Conservation (phyloP, 1,140 invertebrate genomes). For the Popillia japonica region DNA sequence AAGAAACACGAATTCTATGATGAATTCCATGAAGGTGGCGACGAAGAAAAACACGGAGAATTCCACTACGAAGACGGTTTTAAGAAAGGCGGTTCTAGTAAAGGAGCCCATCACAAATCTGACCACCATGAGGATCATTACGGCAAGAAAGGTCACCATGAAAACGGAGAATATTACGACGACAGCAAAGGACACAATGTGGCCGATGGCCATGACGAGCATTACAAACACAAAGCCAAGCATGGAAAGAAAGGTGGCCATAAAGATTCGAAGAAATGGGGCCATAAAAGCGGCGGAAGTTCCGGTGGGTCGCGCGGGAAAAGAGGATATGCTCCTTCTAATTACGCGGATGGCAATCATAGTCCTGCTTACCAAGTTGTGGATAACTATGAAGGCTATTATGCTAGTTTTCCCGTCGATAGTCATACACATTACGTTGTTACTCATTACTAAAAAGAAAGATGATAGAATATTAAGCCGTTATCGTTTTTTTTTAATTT, state of each 20-base stretch:
- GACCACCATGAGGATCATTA: constrained; percentile 64
- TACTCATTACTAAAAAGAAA: background rate
- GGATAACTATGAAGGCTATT: background rate
- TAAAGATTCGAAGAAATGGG: constrained; percentile 25
- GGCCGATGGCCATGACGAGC: constrained; percentile 19
- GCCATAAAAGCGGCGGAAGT: background rate
- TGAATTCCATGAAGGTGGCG: constrained; percentile 59
- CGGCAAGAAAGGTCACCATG: constrained; percentile 66
- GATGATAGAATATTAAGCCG: background rate
- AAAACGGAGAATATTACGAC: constrained; percentile 66
- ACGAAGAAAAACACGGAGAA: constrained; percentile 65
- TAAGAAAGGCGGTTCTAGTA: constrained; percentile 51
- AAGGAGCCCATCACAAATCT: constrained; percentile 63
- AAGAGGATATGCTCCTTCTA: background rate
- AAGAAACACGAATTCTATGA: constrained; percentile 37
- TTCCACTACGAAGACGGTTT: constrained; percentile 31
- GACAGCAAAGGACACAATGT: constrained; percentile 66
- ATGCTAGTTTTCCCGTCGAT: background rate
- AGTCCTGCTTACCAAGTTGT: background rate
- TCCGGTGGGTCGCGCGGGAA: background rate
- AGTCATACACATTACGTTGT: background rate
- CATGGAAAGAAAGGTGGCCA: constrained; percentile 27
- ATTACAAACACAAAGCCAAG: constrained; percentile 2
- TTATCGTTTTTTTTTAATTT: background rate
- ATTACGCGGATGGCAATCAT: background rate